Evolutionary conservation across 2,797 vertebrate species (phyloP).

Genomic region (Phrynocephalus forsythii): DNA sequence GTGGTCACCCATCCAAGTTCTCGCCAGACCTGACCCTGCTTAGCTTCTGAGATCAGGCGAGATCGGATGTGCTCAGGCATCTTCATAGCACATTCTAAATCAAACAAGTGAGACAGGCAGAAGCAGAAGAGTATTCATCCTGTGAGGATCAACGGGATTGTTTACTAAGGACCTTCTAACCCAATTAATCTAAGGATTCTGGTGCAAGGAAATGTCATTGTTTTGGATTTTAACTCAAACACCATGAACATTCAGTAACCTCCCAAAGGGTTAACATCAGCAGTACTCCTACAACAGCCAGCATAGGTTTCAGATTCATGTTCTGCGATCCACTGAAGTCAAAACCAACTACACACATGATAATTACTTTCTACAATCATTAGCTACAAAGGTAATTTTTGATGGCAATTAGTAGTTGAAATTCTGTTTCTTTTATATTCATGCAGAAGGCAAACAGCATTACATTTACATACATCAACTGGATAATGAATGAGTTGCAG

Average conservation of each 20-base stretch:
- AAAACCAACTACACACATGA: not conserved
- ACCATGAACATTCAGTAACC: not conserved
- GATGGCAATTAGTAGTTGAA: too few species aligned
- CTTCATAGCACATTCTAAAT: not conserved
- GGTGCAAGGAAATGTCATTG: not conserved
- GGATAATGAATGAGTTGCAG: too few species aligned
- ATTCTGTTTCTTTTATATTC: too few species aligned
- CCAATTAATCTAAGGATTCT: not conserved
- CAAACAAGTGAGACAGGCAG: not conserved
- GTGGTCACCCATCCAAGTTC: too few species aligned
- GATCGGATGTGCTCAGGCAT: not conserved
- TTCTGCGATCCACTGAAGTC: not conserved
- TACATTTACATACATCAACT: too few species aligned
- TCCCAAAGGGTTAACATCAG: not conserved
- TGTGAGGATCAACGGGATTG: not conserved
- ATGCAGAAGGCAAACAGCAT: too few species aligned
- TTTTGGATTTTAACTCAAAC: not conserved
- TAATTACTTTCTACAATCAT: slow-evolving; percentile 9
- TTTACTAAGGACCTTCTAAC: not conserved
- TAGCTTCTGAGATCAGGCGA: too few species aligned
- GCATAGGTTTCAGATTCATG: not conserved
- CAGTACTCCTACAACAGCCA: too few species aligned
- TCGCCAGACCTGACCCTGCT: too few species aligned
- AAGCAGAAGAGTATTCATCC: not conserved
- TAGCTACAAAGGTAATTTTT: not conserved